phyloP scores from a whole-genome alignment of 2,888 invertebrate genomes.

The Macrosoma leucophasiata region DNA sequence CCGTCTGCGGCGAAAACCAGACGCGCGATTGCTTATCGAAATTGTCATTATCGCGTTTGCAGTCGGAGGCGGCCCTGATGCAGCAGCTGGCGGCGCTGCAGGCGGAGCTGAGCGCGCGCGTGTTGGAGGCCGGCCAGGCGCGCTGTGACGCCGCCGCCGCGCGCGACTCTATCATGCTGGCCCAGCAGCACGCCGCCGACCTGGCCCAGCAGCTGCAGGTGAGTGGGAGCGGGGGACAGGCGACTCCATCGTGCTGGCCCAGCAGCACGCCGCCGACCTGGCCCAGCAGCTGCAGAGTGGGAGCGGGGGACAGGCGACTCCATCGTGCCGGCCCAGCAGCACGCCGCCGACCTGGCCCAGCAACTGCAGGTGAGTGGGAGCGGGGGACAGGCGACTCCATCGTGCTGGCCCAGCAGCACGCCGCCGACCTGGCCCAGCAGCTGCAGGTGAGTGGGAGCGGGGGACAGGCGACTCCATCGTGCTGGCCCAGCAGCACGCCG shows the following conservation, averaged over 20 bases:
- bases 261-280: conserved; percentile 67
- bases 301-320: no score
- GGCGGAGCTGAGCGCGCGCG: conserved; percentile 47
- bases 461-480: conserved; percentile 56
- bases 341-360: conserved; percentile 64
- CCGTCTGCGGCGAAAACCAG: no score
- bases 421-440: conserved; percentile 67
- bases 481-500: conserved; percentile 66
- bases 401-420: conserved; percentile 65
- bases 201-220: conserved; percentile 47
- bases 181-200: conserved; percentile 69
- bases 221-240: no score
- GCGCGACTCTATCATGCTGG: conserved; percentile 54
- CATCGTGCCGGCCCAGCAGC: conserved; percentile 67
- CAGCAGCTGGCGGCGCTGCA: conserved; percentile 68
- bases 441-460: no score
- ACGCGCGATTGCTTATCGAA: no score
- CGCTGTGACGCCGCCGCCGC: conserved; percentile 64
- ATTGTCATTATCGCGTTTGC: conserved; percentile 14
- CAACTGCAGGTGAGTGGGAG: no score
- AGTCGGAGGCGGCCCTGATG: conserved; percentile 51
- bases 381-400: conserved; percentile 61
- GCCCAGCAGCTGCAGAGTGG: conserved; percentile 73
- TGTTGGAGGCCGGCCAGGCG: conserved; percentile 56
- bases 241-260: conserved; percentile 59